Evolutionary conservation across 2,797 vertebrate species (phyloP), one percentile per base, ranked within the genome.

Genomic region (Catostomus latipinnis): DNA sequence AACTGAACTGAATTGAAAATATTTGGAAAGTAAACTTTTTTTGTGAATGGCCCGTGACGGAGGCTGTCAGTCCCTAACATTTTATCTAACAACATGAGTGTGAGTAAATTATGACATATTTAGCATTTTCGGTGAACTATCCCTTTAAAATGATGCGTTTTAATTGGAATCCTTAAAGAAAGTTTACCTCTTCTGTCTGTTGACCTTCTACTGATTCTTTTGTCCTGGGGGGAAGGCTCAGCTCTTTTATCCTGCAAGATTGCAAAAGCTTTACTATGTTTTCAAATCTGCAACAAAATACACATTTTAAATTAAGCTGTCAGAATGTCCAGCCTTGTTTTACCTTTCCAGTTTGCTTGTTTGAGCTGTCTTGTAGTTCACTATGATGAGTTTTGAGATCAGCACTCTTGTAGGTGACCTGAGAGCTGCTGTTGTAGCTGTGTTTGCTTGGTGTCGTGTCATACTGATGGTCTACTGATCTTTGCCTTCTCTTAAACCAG

Each of bases 401-500:
- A 6, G 14, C 43, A 2, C 57, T 81, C 6, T 48, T 67, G 72
- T 48, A 74, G 14, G 12, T 5, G 18, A 7, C 56, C 16, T 52
- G 79, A 60, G 49, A 74, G 58, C 58, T 53, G 12, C 71, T 49
- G 62, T 58, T n/a, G 18, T 46, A 13, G 48, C 46, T 12, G 0
- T 18, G 66, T 43, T 52, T 70, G 10, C 73, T 84, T 10, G 50
- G 45, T 63, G 34, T 49, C 0, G 13, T 2, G 34, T 18, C 60
- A 62, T 66, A 18, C 8, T 14, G 73, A 57, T 16, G 53, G 60
- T 80, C 80, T 34, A 3, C 50, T 10, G 77, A 78, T 16, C 57
- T 74, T 61, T 67, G 85, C 18, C 80, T 80, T 46, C 56, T 80
- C 5, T 77, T 70, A n/a, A 84, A 84, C 85, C 85, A 86, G 77